phyloP scores from a whole-genome alignment of 2,113 vertebrate genomes.

The Cavia porcellus region DNA sequence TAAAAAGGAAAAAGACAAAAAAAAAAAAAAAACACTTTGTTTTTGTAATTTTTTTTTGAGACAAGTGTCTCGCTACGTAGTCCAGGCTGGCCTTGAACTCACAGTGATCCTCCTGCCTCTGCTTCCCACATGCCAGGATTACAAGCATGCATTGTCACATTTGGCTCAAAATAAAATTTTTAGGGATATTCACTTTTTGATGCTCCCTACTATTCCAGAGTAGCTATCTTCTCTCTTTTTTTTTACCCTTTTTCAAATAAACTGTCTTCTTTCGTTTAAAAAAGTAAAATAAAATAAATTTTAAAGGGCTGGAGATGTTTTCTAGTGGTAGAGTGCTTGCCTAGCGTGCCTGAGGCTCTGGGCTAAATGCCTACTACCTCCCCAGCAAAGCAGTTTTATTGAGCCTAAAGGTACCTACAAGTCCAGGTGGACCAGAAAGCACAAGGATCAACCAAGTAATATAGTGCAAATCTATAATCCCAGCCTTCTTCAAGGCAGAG shows the following conservation, averaged over 20 bases:
- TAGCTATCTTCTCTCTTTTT: background rate
- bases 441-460: background rate
- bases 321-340: background rate
- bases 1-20: too few relatives aligned
- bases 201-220: background rate
- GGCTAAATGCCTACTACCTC: background rate
- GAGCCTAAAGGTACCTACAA: background rate
- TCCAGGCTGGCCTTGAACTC: background rate
- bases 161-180: background rate
- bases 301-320: background rate
- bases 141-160: background rate
- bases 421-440: background rate
- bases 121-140: background rate
- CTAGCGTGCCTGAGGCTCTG: background rate
- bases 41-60: background rate
- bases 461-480: background rate
- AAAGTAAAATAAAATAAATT: background rate
- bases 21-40: too few relatives aligned
- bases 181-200: background rate
- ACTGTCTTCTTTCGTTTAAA: background rate
- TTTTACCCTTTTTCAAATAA: background rate
- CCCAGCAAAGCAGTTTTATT: background rate
- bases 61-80: background rate
- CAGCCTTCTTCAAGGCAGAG: background rate
- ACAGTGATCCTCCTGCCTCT: background rate